These are phyloP conservation scores for Notamacropus eugenii DNA, from an alignment of 2,797 vertebrate species.

Conservation along the genomic window DNA sequence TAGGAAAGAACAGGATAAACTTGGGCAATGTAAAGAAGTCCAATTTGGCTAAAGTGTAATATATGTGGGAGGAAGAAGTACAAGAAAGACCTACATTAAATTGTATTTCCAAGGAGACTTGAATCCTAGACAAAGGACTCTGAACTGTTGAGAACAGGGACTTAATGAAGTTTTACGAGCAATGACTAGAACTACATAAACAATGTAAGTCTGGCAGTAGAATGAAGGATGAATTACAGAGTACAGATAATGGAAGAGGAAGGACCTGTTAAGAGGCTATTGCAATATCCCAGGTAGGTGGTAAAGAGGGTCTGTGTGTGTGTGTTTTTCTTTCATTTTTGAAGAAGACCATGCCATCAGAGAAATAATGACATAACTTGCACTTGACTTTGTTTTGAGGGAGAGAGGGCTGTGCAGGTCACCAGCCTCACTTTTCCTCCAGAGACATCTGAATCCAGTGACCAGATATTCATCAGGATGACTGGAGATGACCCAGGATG, in stretches of 20 bases:
- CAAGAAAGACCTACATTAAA: background rate
- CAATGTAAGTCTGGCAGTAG: background rate
- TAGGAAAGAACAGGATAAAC: background rate
- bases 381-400: too few relatives aligned
- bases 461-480: too few relatives aligned
- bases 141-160: background rate
- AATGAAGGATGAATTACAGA: background rate
- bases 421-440: too few relatives aligned
- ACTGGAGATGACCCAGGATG: too few relatives aligned
- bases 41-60: background rate
- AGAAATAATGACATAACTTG: too few relatives aligned
- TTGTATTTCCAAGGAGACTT: background rate
- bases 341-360: too few relatives aligned
- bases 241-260: background rate
- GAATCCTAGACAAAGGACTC: background rate
- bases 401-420: too few relatives aligned
- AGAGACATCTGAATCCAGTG: too few relatives aligned
- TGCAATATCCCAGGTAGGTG: too few relatives aligned
- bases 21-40: background rate
- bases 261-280: too few relatives aligned
- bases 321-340: too few relatives aligned
- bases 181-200: background rate
- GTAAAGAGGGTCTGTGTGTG: too few relatives aligned
- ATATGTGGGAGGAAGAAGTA: background rate
- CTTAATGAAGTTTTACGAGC: background rate